These are phyloP conservation scores for Myzus persicae DNA, from an alignment of 1,140 invertebrate species.

Conservation along the genomic window DNA sequence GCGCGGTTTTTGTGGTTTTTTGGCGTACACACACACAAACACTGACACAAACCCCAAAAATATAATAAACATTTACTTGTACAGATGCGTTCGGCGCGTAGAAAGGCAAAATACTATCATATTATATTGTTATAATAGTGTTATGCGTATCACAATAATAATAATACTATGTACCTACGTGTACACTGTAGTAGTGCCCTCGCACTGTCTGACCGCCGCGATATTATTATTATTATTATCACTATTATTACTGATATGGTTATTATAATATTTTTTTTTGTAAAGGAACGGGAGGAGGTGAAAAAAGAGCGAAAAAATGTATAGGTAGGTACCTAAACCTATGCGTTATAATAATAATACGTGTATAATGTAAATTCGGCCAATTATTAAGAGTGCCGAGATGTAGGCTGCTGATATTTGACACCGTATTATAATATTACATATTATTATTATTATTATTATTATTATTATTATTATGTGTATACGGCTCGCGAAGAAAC, in stretches of 20 bases:
- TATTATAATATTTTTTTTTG: not conserved
- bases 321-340: not conserved
- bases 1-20: not conserved
- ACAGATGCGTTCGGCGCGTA: not conserved
- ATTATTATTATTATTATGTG: not conserved
- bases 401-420: conserved; percentile 56
- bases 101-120: not conserved
- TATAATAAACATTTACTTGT: not conserved
- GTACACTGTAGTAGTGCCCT: not conserved
- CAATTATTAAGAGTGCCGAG: conserved; percentile 45
- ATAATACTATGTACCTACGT: not conserved
- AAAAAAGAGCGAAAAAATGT: not conserved
- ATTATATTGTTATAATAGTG: not conserved
- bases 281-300: not conserved
- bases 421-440: conserved; percentile 34
- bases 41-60: not conserved
- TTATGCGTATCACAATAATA: not conserved
- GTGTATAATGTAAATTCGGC: conserved; percentile 20
- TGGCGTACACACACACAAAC: not conserved
- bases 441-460: not conserved
- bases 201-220: not conserved
- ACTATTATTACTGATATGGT: not conserved
- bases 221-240: not conserved
- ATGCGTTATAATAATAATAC: not conserved
- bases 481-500: conserved; percentile 24